phyloP scores from a whole-genome alignment of 2,888 invertebrate genomes.

The Hirtodrosophila histrioides region DNA sequence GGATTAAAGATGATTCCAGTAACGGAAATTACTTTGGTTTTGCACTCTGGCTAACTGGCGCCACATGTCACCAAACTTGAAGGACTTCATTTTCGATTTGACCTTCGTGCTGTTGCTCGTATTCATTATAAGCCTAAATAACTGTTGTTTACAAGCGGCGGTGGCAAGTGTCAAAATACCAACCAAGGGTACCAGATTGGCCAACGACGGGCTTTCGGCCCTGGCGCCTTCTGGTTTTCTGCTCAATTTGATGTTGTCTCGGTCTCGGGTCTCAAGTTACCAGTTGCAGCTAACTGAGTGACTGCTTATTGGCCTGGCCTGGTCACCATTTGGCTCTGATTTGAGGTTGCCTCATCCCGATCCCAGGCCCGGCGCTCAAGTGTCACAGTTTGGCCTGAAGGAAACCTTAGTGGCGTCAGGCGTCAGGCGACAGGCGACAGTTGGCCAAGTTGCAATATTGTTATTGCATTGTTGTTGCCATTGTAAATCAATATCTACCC shows the following conservation, averaged over 20 bases:
- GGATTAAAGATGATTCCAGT: constrained; percentile 7
- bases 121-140: constrained; percentile 78
- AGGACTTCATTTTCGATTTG: constrained; percentile 60
- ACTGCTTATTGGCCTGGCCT: constrained; percentile 53
- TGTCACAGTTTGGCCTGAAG: constrained; percentile 32
- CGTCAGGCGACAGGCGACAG: constrained; percentile 21
- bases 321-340: constrained; percentile 27
- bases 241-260: constrained; percentile 81
- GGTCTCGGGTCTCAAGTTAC: constrained; percentile 55
- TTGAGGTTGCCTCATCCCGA: constrained; percentile 24
- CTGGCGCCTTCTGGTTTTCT: constrained; percentile 83
- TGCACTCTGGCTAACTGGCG: constrained; percentile 33
- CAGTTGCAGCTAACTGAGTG: constrained; percentile 70
- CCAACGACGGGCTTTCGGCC: constrained; percentile 28
- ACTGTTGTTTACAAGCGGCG: constrained; percentile 73
- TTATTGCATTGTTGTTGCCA: constrained; percentile 26
- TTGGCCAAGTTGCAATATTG: constrained; percentile 7
- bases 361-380: constrained; percentile 40
- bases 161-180: constrained; percentile 81
- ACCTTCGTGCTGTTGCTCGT: constrained; percentile 79
- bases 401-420: constrained; percentile 41
- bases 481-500: constrained; percentile 53
- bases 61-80: constrained; percentile 65
- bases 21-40: constrained; percentile 33
- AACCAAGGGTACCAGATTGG: constrained; percentile 47